Evolutionary conservation across 1,140 invertebrate genomes (phyloP), one percentile per base, ranked within the genome.

Genomic region (Calycopis cecrops): DNA sequence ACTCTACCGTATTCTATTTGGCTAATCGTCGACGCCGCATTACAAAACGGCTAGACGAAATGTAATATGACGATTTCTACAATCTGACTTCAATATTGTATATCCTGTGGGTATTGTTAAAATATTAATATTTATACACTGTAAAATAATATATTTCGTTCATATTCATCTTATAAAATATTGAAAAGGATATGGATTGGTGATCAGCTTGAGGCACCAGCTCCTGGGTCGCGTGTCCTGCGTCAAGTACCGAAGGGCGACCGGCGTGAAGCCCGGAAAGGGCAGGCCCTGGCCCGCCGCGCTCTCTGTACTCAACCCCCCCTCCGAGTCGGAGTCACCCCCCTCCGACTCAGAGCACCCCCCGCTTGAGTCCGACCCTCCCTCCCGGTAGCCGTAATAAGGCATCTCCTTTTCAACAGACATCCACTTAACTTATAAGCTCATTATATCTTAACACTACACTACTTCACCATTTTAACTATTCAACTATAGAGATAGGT

Each of bases 121-220:
- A 6, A 28, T 28, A 28, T 28, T 28, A 28, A 3, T 28, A 28
- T 28, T 28, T n/a, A n/a, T n/a, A n/a, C n/a, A n/a, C n/a, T n/a
- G n/a, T n/a, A n/a, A n/a, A n/a, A n/a, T n/a, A 28, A 28, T 28
- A 28, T 28, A 28, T 28, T 28, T 28, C 21, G 6, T 6, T 28
- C 21, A 28, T 28, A 28, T 28, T 3, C 6, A 28, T 6, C 2
- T 28, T 28, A 28, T 28, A 3, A 3, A 28, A 3, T 70, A 73
- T 87, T 85, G 76, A 92, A 98, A 98, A 98, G 96, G 96, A 98
- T 98, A 98, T 98, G 97, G 96, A 94, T 98, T 99, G 47, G 96
- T 98, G 87, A 99, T 98, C 86, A 98, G 94, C 65, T 92, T 93
- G 63, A 99, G 91, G 89, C 97, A 98, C 94, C 94, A 96, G 86